These are phyloP conservation scores for Remorina albescens DNA, from an alignment of 2,797 vertebrate species.

Conservation along the genomic window DNA sequence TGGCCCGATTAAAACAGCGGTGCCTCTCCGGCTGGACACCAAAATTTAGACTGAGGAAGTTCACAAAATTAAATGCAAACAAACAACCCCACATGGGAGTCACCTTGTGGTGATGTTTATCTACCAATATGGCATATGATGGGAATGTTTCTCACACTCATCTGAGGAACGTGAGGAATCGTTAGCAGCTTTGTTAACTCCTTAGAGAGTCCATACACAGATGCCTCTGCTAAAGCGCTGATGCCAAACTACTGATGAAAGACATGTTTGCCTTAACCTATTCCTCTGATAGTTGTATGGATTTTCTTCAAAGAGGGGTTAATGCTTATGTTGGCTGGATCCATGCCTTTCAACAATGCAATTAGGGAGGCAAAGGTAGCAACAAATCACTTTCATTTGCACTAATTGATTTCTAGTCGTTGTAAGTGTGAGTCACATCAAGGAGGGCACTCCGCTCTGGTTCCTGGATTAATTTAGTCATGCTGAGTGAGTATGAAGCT, in stretches of 20 bases:
- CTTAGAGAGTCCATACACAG: slow-evolving; percentile 41
- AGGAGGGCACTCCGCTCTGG: slow-evolving; percentile 49
- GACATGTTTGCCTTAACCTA: slow-evolving; percentile 62
- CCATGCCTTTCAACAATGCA: slow-evolving; percentile 75
- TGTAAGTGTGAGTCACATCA: slow-evolving; percentile 77
- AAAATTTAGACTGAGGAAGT: slow-evolving; percentile 68
- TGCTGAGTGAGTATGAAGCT: slow-evolving; percentile 41
- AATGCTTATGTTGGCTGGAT: slow-evolving; percentile 71
- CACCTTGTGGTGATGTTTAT: slow-evolving; percentile 6
- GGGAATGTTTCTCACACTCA: slow-evolving; percentile 16
- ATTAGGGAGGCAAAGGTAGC: slow-evolving; percentile 73
- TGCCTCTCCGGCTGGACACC: slow-evolving; percentile 69
- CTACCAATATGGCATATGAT: slow-evolving; percentile 3
- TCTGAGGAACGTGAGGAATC: slow-evolving; percentile 23
- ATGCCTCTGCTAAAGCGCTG: slow-evolving; percentile 49
- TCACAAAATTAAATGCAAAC: slow-evolving; percentile 48
- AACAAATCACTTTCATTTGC: slow-evolving; percentile 78
- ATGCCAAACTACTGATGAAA: slow-evolving; percentile 56
- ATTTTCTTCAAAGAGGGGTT: slow-evolving; percentile 75
- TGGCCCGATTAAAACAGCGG: slow-evolving; percentile 87
- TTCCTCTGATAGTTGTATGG: slow-evolving; percentile 68
- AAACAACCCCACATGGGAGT: slow-evolving; percentile 13
- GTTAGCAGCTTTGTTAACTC: slow-evolving; percentile 40
- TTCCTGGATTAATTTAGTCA: slow-evolving; percentile 69
- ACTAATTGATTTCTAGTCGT: slow-evolving; percentile 79